Evolutionary conservation across 2,888 invertebrate species (phyloP).

Genomic region (Eupelmus urozonus): DNA sequence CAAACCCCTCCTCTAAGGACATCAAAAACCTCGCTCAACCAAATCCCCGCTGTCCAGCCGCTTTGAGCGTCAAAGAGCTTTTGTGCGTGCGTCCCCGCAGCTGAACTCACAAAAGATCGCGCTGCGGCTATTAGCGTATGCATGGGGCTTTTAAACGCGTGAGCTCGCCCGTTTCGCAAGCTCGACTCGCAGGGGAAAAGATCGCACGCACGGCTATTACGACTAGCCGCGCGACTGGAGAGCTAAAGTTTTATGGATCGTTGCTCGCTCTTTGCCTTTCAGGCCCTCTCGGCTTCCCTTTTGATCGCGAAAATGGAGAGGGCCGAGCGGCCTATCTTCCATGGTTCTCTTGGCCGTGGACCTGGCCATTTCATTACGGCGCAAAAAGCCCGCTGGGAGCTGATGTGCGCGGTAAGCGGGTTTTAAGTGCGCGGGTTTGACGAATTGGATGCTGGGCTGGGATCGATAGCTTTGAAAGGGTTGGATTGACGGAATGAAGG

Average conservation of each 20-base stretch:
- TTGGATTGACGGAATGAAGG: no score
- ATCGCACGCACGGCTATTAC: not conserved
- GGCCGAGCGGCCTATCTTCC: not conserved
- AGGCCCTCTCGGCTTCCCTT: not conserved
- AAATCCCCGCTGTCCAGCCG: no score
- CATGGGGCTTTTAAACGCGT: constrained; percentile 17
- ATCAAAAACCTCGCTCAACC: no score
- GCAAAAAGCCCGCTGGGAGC: not conserved
- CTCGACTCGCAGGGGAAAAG: constrained; percentile 30
- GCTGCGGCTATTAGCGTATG: constrained; percentile 30
- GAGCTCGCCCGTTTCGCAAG: not conserved
- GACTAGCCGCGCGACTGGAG: not conserved
- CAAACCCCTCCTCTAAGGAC: no score
- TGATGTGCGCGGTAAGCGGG: not conserved
- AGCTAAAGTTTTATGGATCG: constrained; percentile 41
- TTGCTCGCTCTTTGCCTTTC: not conserved
- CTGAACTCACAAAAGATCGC: no score
- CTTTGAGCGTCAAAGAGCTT: no score
- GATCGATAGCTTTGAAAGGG: no score
- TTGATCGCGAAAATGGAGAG: not conserved
- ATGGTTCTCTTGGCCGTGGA: not conserved
- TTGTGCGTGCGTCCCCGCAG: no score
- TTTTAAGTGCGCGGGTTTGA: no score
- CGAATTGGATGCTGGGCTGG: no score
- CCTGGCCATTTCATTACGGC: constrained; percentile 1